Percentiles rank a stretch among this genome's conserved stretches.
Conservation (phyloP, 2,113 vertebrate species). For the Lucifuga dentata region DNA sequence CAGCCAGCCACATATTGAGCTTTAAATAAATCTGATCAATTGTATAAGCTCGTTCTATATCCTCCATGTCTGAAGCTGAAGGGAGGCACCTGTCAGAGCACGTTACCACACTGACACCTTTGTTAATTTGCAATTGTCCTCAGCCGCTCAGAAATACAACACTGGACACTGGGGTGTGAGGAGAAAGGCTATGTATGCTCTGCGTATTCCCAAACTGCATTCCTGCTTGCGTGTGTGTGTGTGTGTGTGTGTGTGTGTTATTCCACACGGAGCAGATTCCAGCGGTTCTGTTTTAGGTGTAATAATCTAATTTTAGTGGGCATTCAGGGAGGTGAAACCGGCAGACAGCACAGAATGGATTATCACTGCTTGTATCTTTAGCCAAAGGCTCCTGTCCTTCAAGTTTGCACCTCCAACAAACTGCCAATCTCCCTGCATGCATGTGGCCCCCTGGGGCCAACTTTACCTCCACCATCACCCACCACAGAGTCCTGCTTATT, state of each 20-base stretch:
- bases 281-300: conserved; percentile 73
- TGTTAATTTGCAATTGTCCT: conserved; percentile 80
- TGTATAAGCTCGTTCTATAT: conserved; percentile 44
- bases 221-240: conserved; percentile 62
- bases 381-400: conserved; percentile 62
- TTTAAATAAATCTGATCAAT: conserved; percentile 73
- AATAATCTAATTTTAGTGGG: conserved; percentile 84
- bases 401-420: conserved; percentile 52
- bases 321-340: conserved; percentile 56
- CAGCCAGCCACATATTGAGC: conserved; percentile 19
- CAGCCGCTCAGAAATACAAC: conserved; percentile 69
- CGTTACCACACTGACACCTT: conserved; percentile 77
- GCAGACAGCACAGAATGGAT: conserved; percentile 74
- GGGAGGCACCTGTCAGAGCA: conserved; percentile 70
- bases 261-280: conserved; percentile 71
- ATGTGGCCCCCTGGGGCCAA: conserved; percentile 2
- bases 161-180: conserved; percentile 48
- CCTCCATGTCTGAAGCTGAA: conserved; percentile 45
- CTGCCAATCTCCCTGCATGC: conserved; percentile 24
- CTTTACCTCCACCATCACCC: conserved; percentile 8
- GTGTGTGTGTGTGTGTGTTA: conserved; percentile 40
- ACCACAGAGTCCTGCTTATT: conserved; percentile 37
- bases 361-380: conserved; percentile 75
- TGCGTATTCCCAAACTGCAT: conserved; percentile 65
- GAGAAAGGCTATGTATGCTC: conserved; percentile 51